Evolutionary conservation across 2,113 vertebrate genomes (phyloP).

Genomic region (Bungarus multicinctus): DNA sequence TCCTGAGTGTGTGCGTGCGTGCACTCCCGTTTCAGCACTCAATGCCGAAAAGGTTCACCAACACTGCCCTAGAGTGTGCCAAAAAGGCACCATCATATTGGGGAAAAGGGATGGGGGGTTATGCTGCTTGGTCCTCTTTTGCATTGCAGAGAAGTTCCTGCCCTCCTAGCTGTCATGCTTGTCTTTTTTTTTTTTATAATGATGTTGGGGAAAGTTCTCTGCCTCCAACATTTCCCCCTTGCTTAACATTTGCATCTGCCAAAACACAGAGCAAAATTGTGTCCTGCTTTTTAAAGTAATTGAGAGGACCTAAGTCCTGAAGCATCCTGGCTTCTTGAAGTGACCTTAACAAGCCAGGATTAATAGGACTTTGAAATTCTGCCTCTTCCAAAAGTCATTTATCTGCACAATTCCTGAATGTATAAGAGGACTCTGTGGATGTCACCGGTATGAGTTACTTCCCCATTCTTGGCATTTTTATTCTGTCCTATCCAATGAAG

Average conservation of each 20-base stretch:
- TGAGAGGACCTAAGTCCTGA: background rate
- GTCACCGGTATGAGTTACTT: background rate
- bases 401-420: background rate
- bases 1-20: too few species aligned
- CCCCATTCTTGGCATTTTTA: background rate
- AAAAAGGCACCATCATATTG: background rate
- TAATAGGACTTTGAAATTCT: background rate
- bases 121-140: background rate
- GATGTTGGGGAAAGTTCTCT: background rate
- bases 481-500: background rate
- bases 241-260: background rate
- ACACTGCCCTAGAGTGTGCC: background rate
- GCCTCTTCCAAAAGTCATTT: background rate
- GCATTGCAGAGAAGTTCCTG: background rate
- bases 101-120: background rate
- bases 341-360: background rate
- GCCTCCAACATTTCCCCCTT: background rate
- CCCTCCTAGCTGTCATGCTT: background rate
- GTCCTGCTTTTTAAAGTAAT: background rate
- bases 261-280: background rate
- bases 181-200: background rate
- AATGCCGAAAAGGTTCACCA: too few species aligned
- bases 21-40: too few species aligned
- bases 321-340: background rate
- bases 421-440: background rate